Evolutionary conservation across 2,797 vertebrate genomes (phyloP).

Genomic region (Lateolabrax maculatus): DNA sequence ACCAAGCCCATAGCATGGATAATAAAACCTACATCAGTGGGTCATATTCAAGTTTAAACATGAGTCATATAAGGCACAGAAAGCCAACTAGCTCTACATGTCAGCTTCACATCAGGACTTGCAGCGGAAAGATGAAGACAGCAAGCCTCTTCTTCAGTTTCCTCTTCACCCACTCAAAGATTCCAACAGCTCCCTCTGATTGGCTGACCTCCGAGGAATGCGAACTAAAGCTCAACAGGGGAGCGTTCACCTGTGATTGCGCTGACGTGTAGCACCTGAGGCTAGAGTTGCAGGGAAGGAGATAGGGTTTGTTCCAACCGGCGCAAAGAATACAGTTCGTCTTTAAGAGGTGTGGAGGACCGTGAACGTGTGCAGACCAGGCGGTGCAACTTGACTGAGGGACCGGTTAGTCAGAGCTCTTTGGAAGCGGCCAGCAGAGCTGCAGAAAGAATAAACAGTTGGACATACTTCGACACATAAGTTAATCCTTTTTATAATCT

Average conservation of each 20-base stretch:
- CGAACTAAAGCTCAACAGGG: background rate
- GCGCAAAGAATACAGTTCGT: background rate
- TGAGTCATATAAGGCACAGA: conserved; percentile 11
- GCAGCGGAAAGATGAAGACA: conserved; percentile 13
- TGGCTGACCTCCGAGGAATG: conserved; percentile 39
- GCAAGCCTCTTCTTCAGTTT: background rate
- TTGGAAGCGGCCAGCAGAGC: background rate
- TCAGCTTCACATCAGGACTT: conserved; percentile 63
- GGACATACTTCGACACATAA: background rate
- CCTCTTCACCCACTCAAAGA: conserved; percentile 2
- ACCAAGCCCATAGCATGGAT: background rate
- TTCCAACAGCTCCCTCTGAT: background rate
- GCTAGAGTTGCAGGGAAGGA: background rate
- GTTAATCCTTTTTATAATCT: background rate
- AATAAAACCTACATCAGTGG: background rate
- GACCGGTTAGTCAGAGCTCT: background rate
- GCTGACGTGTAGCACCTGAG: conserved; percentile 3
- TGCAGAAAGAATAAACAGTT: background rate
- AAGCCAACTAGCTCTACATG: conserved; percentile 49
- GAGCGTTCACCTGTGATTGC: background rate
- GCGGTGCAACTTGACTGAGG: background rate
- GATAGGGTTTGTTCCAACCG: background rate
- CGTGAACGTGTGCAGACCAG: background rate
- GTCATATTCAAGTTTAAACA: conserved; percentile 61
- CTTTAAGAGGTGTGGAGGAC: conserved; percentile 6